A percentile compares a stretch with the other conserved stretches of the same genome.
phyloP scores from a whole-genome alignment of 2,888 invertebrate genomes.

The Tromatobia lineatoria region DNA sequence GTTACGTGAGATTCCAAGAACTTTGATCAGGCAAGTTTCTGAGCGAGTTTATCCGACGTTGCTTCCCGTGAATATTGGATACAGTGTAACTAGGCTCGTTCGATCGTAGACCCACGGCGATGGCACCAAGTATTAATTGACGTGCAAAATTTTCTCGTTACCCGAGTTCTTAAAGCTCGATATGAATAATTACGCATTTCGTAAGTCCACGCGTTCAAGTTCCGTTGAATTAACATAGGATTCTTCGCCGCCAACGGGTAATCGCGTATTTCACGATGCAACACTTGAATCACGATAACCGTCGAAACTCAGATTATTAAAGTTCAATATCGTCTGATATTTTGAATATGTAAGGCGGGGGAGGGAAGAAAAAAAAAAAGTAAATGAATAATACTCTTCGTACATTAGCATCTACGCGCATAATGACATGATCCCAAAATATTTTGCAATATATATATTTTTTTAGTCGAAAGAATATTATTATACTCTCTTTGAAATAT shows the following conservation, averaged over 20 bases:
- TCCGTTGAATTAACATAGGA: slow-evolving; percentile 49
- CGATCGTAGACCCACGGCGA: slow-evolving; percentile 37
- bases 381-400: slow-evolving; percentile 71
- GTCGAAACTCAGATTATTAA: slow-evolving; percentile 41
- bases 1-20: slow-evolving; percentile 30
- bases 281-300: slow-evolving; percentile 6
- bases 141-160: slow-evolving; percentile 30
- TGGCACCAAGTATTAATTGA: slow-evolving; percentile 48
- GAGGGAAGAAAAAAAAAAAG: slow-evolving; percentile 28
- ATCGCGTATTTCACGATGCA: slow-evolving; percentile 27
- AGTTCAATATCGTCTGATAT: slow-evolving; percentile 13
- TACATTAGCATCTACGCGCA: slow-evolving; percentile 71
- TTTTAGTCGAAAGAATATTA: slow-evolving; percentile 74
- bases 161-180: slow-evolving; percentile 26
- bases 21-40: slow-evolving; percentile 42
- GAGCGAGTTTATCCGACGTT: slow-evolving; percentile 49
- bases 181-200: slow-evolving; percentile 33
- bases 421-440: slow-evolving; percentile 75
- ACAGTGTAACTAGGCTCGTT: slow-evolving; percentile 10
- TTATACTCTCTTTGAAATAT: slow-evolving; percentile 72
- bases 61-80: slow-evolving; percentile 45
- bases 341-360: slow-evolving; percentile 36
- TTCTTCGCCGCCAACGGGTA: slow-evolving; percentile 31
- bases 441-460: slow-evolving; percentile 78
- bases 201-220: slow-evolving; percentile 8